Evolutionary conservation across 2,888 invertebrate genomes (phyloP).

Genomic region (Heteropelma amictum): DNA sequence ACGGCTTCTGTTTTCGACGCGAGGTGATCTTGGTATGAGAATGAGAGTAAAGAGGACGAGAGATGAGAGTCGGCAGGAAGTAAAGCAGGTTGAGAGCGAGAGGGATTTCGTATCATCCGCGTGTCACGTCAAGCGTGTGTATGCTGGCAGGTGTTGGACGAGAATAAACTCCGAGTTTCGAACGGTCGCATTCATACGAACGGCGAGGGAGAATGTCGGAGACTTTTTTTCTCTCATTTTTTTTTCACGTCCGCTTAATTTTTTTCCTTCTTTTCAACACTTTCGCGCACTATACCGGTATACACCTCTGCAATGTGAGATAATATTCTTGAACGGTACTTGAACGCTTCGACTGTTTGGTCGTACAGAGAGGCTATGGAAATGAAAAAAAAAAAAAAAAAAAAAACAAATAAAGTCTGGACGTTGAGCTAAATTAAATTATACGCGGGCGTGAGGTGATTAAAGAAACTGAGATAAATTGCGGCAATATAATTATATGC

Average conservation of each 20-base stretch:
- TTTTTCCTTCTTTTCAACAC: not conserved
- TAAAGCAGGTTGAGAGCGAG: slow-evolving; percentile 18
- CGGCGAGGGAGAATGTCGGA: slow-evolving; percentile 3
- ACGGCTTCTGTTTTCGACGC: slow-evolving; percentile 71
- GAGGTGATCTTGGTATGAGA: slow-evolving; percentile 61
- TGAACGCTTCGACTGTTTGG: too few relatives aligned
- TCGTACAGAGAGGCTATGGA: too few relatives aligned
- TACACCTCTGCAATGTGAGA: slow-evolving; percentile 9
- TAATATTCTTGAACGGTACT: not conserved
- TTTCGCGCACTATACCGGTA: not conserved
- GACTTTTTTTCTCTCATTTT: slow-evolving; percentile 1
- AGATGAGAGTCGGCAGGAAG: slow-evolving; percentile 1
- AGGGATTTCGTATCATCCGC: not conserved
- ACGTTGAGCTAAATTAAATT: too few relatives aligned
- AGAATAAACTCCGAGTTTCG: slow-evolving; percentile 22
- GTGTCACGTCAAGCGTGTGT: slow-evolving; percentile 18
- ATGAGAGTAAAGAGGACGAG: slow-evolving; percentile 36
- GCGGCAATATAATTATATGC: too few relatives aligned
- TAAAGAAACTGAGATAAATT: too few relatives aligned
- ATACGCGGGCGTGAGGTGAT: too few relatives aligned
- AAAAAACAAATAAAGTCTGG: too few relatives aligned
- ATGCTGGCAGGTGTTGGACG: slow-evolving; percentile 14
- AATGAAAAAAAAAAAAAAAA: too few relatives aligned
- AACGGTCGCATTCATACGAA: slow-evolving; percentile 2
- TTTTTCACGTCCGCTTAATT: not conserved